Evolutionary conservation across 2,797 vertebrate genomes (phyloP).

Genomic region (Cyprinella venusta): DNA sequence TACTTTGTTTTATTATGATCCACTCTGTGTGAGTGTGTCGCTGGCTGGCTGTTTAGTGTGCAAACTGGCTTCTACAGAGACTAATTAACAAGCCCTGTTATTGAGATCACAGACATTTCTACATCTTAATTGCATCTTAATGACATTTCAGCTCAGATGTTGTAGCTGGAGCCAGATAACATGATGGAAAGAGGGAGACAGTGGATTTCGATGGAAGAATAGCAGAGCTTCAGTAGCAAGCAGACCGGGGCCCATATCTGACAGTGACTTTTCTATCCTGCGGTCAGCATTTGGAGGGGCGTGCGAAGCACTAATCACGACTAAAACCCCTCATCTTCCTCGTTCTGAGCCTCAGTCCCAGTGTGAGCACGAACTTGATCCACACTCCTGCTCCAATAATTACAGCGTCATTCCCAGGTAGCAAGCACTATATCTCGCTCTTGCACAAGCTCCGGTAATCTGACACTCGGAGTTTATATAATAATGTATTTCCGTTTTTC

Average conservation of each 20-base stretch:
- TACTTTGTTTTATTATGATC: not conserved
- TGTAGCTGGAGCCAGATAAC: constrained; percentile 61
- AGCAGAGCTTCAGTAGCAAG: constrained; percentile 11
- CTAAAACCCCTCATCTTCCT: constrained; percentile 42
- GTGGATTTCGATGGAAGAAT: constrained; percentile 43
- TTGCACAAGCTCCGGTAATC: constrained; percentile 36
- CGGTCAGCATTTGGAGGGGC: constrained; percentile 32
- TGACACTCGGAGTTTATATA: constrained; percentile 33
- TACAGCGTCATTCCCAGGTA: constrained; percentile 50
- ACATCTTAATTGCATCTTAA: constrained; percentile 86
- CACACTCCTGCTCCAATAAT: constrained; percentile 44
- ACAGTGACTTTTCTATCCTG: constrained; percentile 24
- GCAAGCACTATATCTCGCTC: constrained; percentile 34
- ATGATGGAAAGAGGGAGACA: constrained; percentile 31
- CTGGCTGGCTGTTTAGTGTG: constrained; percentile 63
- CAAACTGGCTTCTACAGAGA: constrained; percentile 68
- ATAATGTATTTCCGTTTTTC: constrained; percentile 30
- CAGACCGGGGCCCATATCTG: constrained; percentile 3
- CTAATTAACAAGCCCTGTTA: constrained; percentile 75
- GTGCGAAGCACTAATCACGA: constrained; percentile 31
- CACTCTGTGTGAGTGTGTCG: not conserved
- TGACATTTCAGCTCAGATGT: constrained; percentile 74
- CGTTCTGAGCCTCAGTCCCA: constrained; percentile 23
- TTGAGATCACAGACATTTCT: constrained; percentile 73
- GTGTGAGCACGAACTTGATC: constrained; percentile 44